These are phyloP conservation scores for Pyrocephalus nanus DNA, from an alignment of 2,797 vertebrate genomes.

Conservation along the genomic window DNA sequence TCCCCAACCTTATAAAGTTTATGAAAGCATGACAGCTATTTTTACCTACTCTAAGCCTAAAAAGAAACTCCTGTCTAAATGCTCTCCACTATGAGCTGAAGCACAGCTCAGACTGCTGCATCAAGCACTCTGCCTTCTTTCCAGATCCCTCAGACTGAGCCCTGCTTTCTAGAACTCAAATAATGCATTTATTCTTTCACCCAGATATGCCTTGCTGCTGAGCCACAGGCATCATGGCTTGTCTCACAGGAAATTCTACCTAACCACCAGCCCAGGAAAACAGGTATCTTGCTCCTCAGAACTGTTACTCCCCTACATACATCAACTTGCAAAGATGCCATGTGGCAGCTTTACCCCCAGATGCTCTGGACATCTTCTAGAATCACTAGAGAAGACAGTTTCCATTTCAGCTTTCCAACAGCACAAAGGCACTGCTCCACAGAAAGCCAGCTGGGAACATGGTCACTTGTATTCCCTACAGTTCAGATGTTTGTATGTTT, in stretches of 20 bases:
- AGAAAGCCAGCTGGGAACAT: neutral
- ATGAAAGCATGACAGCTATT: neutral
- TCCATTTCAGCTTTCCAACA: neutral
- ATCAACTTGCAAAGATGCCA: neutral
- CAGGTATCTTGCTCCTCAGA: neutral
- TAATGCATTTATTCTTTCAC: neutral
- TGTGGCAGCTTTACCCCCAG: neutral
- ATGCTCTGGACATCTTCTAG: neutral
- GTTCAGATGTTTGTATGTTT: neutral
- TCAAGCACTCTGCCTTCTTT: neutral
- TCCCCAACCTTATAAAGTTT: neutral
- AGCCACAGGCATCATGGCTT: fast-evolving
- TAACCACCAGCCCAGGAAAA: neutral
- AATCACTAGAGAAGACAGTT: neutral
- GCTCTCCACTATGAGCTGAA: fast-evolving
- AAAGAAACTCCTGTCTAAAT: neutral
- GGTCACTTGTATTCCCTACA: neutral
- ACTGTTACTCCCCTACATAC: neutral
- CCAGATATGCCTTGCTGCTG: neutral
- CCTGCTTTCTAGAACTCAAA: neutral
- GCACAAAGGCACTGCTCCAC: neutral
- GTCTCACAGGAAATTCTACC: neutral
- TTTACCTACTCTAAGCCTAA: neutral
- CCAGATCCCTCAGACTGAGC: neutral
- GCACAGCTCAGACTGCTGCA: neutral